phyloP scores from a whole-genome alignment of 2,888 invertebrate genomes.

The Dysmachus trigonus region DNA sequence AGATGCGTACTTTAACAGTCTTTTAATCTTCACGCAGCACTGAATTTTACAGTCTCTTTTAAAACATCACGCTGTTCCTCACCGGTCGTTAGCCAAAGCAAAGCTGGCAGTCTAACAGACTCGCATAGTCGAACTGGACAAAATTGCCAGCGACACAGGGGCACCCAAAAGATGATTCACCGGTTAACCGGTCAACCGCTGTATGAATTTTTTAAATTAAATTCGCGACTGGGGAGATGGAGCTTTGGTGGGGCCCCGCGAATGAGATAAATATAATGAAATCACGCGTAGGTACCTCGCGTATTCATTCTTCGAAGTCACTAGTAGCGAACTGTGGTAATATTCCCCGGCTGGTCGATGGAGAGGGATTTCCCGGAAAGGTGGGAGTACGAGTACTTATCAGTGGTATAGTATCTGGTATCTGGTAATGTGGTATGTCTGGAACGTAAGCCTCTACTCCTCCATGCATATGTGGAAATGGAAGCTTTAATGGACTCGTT shows the following conservation, averaged over 20 bases:
- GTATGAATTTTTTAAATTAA: slow-evolving; percentile 12
- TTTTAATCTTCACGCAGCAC: neutral
- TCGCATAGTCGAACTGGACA: neutral
- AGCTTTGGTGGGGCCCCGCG: neutral
- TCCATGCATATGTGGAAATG: neutral
- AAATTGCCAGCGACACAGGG: neutral
- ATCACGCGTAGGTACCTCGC: neutral
- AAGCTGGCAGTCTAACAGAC: neutral
- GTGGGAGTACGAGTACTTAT: neutral
- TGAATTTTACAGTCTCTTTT: neutral
- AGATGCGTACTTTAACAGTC: neutral
- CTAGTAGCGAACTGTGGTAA: neutral
- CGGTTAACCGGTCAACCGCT: slow-evolving; percentile 4
- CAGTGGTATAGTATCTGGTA: neutral
- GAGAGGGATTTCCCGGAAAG: neutral
- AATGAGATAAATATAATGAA: neutral
- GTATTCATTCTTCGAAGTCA: neutral
- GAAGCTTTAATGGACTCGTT: neutral
- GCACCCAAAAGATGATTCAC: slow-evolving; percentile 2
- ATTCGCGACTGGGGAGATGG: neutral
- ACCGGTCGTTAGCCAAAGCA: neutral
- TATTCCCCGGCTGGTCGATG: neutral
- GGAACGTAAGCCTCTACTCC: neutral
- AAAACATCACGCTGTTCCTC: neutral
- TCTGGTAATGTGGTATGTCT: neutral